Evolutionary conservation across 1,140 invertebrate genomes (phyloP).

Genomic region (Lasioglossum albipes): DNA sequence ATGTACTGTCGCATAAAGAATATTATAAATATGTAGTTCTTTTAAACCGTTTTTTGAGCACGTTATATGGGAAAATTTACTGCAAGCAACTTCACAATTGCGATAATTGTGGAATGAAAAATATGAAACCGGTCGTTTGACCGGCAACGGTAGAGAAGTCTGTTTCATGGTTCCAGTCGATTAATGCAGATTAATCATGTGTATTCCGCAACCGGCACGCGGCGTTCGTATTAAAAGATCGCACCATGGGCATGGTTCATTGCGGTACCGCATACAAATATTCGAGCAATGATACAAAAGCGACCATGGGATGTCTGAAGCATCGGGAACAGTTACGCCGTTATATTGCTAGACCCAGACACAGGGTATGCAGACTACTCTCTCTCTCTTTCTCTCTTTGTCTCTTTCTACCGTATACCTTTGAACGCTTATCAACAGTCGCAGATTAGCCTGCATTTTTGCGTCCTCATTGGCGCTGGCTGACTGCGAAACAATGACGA

Average conservation of each 20-base stretch:
- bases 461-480: constrained; percentile 22
- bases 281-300: background rate
- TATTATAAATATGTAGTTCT: no score
- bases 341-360: background rate
- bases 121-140: no score
- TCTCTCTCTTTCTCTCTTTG: no score
- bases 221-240: background rate
- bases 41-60: no score
- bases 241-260: no score
- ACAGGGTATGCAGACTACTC: background rate
- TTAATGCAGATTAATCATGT: background rate
- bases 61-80: no score
- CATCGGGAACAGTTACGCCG: background rate
- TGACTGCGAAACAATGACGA: constrained; percentile 7
- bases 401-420: background rate
- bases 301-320: background rate
- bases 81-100: no score
- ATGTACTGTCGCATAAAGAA: no score
- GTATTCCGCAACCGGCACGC: no score
- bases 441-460: constrained; percentile 29
- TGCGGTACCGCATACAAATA: background rate
- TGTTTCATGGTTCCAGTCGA: background rate
- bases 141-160: background rate
- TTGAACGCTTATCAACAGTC: background rate
- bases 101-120: background rate